Percentiles rank a stretch among this genome's conserved stretches.
phyloP scores from a whole-genome alignment of 2,113 vertebrate species.

The Pedetes capensis region DNA sequence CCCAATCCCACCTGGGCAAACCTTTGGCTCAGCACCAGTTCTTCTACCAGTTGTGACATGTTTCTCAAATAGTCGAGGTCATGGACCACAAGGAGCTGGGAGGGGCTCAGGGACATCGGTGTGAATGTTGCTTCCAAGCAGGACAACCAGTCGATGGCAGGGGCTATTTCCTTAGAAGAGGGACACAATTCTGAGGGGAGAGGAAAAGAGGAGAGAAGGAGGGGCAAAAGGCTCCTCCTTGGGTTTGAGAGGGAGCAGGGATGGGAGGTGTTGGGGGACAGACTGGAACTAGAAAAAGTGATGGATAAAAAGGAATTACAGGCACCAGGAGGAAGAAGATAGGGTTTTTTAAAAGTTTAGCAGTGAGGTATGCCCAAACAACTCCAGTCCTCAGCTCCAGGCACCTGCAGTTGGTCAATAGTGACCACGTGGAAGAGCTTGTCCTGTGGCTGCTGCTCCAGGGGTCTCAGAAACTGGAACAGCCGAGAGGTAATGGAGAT shows the following conservation, averaged over 20 bases:
- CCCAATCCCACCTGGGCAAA: constrained; percentile 43
- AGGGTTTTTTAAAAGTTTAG: no score
- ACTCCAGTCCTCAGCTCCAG: neutral
- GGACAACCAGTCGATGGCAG: constrained; percentile 91
- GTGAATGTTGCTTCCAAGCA: constrained; percentile 89
- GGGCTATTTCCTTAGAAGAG: constrained; percentile 85
- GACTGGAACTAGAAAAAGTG: neutral
- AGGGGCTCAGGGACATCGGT: constrained; percentile 83
- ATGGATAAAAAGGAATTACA: neutral
- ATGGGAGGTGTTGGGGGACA: fast-evolving
- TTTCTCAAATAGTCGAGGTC: constrained; percentile 90
- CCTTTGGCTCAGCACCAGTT: constrained; percentile 68
- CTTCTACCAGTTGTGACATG: constrained; percentile 86
- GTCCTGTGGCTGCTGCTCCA: constrained; percentile 81
- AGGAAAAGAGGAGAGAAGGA: neutral
- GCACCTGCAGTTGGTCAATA: constrained; percentile 89
- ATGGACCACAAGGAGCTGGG: constrained; percentile 87
- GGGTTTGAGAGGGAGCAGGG: neutral
- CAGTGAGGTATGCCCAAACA: neutral
- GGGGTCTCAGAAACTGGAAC: constrained; percentile 82
- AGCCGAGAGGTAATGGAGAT: constrained; percentile 90
- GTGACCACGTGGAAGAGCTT: constrained; percentile 87
- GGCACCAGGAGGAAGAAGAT: neutral
- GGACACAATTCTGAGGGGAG: constrained; percentile 4
- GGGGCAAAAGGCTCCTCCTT: neutral